These are phyloP conservation scores for Hoplodrina blanda DNA, from an alignment of 2,888 invertebrate species.

Conservation along the genomic window DNA sequence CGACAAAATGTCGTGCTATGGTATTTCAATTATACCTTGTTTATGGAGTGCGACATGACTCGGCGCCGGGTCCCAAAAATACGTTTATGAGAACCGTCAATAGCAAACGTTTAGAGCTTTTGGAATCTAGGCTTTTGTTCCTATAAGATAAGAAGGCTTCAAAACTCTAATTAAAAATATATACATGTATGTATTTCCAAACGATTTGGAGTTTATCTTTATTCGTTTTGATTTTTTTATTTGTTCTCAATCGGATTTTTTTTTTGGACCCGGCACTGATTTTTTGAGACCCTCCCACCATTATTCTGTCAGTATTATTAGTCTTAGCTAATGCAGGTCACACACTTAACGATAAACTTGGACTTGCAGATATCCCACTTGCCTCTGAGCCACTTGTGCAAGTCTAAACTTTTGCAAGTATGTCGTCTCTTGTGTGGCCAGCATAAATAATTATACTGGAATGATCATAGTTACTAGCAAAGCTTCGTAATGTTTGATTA, in stretches of 20 bases:
- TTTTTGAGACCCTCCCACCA: not conserved
- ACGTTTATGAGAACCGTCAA: too few relatives aligned
- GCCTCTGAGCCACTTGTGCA: not conserved
- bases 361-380: not conserved
- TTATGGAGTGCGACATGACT: too few relatives aligned
- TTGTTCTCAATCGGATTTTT: not conserved
- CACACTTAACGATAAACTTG: not conserved
- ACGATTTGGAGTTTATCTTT: not conserved
- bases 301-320: conserved; percentile 42
- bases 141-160: too few relatives aligned
- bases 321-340: not conserved
- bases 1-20: too few relatives aligned
- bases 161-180: too few relatives aligned
- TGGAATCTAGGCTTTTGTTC: too few relatives aligned
- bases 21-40: too few relatives aligned
- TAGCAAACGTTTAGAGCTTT: too few relatives aligned
- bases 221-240: not conserved
- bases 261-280: not conserved
- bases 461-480: conserved; percentile 9
- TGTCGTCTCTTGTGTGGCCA: not conserved
- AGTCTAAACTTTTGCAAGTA: not conserved
- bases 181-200: not conserved
- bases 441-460: conserved; percentile 16
- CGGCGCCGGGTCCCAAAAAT: too few relatives aligned
- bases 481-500: conserved; percentile 30